Evolutionary conservation across 2,888 invertebrate species (phyloP).

Genomic region (Eulithis prunata): DNA sequence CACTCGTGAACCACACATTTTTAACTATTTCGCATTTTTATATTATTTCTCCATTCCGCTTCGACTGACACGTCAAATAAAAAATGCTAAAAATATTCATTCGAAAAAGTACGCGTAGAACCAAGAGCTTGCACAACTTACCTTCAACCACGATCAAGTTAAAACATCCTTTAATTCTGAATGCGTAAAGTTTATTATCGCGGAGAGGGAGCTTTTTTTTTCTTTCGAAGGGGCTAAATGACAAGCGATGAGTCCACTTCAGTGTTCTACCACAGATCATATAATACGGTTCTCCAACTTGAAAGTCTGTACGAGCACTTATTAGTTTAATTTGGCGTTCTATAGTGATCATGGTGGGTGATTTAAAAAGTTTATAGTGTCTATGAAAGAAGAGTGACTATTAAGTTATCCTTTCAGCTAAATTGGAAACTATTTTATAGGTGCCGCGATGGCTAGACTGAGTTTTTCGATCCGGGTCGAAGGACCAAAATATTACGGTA

Average conservation of each 20-base stretch:
- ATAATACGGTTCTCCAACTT: conserved; percentile 12
- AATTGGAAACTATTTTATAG: conserved; percentile 3
- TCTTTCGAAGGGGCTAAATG: conserved; percentile 45
- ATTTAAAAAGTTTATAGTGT: conserved; percentile 1
- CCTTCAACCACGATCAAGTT: background rate
- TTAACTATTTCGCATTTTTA: conserved; percentile 16
- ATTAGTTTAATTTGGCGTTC: conserved; percentile 42
- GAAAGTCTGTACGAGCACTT: conserved; percentile 26
- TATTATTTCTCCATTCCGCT: conserved; percentile 38
- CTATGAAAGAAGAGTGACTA: conserved; percentile 12
- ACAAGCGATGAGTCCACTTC: conserved; percentile 46
- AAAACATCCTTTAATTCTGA: conserved; percentile 6
- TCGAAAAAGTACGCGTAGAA: conserved; percentile 50
- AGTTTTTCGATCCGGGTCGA: conserved; percentile 5
- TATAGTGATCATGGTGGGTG: conserved; percentile 26
- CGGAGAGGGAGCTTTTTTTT: conserved; percentile 11
- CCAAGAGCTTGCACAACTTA: background rate
- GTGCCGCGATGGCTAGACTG: background rate
- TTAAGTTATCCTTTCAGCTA: conserved; percentile 1
- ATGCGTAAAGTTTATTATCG: conserved; percentile 16
- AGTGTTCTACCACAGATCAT: conserved; percentile 17
- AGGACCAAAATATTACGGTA: conserved; percentile 1
- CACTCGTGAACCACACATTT: background rate
- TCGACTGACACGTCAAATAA: conserved; percentile 48
- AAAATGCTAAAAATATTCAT: conserved; percentile 60